phyloP scores from a whole-genome alignment of 2,797 vertebrate species.

The Carcharodon carcharias region DNA sequence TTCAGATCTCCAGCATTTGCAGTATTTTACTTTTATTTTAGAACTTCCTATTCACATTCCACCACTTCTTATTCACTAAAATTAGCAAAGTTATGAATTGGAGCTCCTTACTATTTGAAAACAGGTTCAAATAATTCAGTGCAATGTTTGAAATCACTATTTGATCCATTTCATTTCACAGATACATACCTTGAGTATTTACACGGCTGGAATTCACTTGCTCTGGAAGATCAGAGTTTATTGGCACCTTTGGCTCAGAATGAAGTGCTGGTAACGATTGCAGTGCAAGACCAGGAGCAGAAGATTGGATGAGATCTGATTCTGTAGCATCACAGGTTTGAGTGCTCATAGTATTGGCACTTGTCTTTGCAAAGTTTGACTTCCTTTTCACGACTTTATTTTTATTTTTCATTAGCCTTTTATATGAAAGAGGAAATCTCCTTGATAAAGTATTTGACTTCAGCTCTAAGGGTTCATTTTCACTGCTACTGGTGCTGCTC shows the following conservation, averaged over 20 bases:
- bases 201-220: not conserved
- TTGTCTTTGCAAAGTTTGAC: not conserved
- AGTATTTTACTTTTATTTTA: too few relatives aligned
- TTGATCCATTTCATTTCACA: not conserved
- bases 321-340: conserved; percentile 26
- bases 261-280: conserved; percentile 44
- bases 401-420: conserved; percentile 22
- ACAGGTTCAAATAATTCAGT: not conserved
- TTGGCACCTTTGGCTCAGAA: conserved; percentile 38
- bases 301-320: conserved; percentile 23
- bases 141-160: not conserved
- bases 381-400: not conserved
- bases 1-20: too few relatives aligned
- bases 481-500: conserved; percentile 45
- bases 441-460: conserved; percentile 17
- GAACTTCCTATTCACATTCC: not conserved
- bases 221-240: not conserved
- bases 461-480: conserved; percentile 40
- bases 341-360: not conserved
- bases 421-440: conserved; percentile 12
- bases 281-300: conserved; percentile 38
- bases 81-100: not conserved
- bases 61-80: not conserved
- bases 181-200: conserved; percentile 25
- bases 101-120: not conserved